Evolutionary conservation across 1,140 invertebrate genomes (phyloP).

Genomic region (Rhopalosiphum padi): DNA sequence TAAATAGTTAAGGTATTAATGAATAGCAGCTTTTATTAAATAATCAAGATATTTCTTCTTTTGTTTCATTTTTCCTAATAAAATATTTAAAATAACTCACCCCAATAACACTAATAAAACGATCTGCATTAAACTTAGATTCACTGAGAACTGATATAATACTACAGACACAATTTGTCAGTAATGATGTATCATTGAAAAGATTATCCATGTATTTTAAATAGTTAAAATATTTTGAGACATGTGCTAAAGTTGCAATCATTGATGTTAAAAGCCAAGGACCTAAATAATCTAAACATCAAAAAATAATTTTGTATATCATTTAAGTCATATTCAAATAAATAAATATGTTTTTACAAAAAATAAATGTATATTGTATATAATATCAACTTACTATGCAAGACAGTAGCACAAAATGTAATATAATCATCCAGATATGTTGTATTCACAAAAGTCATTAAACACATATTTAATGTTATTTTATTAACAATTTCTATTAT

Average conservation of each 20-base stretch:
- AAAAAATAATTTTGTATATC: not conserved
- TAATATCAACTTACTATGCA: conserved; percentile 30
- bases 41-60: not conserved
- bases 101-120: conserved; percentile 39
- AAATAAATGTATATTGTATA: not conserved
- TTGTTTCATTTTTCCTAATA: not conserved
- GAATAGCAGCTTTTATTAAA: not conserved
- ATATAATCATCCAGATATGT: conserved; percentile 19
- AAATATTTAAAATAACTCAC: conserved; percentile 15
- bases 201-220: not conserved
- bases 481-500: conserved; percentile 21
- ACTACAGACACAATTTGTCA: conserved; percentile 20
- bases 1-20: not conserved
- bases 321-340: not conserved
- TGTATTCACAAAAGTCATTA: conserved; percentile 15
- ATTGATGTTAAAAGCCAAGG: conserved; percentile 5
- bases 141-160: conserved; percentile 34
- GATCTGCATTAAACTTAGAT: conserved; percentile 32
- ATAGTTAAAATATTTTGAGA: conserved; percentile 38
- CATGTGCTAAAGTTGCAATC: conserved; percentile 1
- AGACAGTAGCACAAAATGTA: conserved; percentile 27
- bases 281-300: conserved; percentile 26
- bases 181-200: not conserved
- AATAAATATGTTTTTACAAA: not conserved
- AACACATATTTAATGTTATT: conserved; percentile 11